Evolutionary conservation across 2,113 vertebrate species (phyloP).

Genomic region (Spea bombifrons): DNA sequence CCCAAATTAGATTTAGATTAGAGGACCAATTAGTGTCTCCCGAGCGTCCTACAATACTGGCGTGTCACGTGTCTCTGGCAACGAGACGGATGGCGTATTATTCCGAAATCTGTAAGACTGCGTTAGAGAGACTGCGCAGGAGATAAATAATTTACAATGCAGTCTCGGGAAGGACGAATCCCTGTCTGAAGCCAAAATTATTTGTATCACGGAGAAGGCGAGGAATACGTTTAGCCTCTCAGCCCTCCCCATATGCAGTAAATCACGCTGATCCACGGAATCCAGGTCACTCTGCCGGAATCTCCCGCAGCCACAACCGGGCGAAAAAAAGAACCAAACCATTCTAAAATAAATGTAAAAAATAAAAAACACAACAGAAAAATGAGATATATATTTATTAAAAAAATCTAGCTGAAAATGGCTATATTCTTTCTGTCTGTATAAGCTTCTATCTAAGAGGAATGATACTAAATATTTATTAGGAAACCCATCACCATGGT

Average conservation of each 20-base stretch:
- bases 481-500: no score
- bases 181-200: not conserved
- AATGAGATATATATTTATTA: not conserved
- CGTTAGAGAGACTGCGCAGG: not conserved
- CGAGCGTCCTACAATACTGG: not conserved
- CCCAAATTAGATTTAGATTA: no score
- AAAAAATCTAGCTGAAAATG: not conserved
- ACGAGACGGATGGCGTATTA: not conserved
- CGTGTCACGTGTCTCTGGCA: not conserved
- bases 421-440: not conserved
- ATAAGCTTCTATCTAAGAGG: no score
- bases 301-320: not conserved
- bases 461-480: no score
- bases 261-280: constrained; percentile 11
- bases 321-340: not conserved
- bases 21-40: no score
- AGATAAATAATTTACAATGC: constrained; percentile 33
- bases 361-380: not conserved
- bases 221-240: not conserved
- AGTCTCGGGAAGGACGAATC: not conserved
- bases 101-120: not conserved
- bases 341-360: not conserved
- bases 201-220: not conserved
- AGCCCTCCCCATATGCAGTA: not conserved
- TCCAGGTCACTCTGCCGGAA: constrained; percentile 25